These are phyloP conservation scores for Astyanax mexicanus DNA, from an alignment of 2,797 vertebrate genomes.

Conservation along the genomic window DNA sequence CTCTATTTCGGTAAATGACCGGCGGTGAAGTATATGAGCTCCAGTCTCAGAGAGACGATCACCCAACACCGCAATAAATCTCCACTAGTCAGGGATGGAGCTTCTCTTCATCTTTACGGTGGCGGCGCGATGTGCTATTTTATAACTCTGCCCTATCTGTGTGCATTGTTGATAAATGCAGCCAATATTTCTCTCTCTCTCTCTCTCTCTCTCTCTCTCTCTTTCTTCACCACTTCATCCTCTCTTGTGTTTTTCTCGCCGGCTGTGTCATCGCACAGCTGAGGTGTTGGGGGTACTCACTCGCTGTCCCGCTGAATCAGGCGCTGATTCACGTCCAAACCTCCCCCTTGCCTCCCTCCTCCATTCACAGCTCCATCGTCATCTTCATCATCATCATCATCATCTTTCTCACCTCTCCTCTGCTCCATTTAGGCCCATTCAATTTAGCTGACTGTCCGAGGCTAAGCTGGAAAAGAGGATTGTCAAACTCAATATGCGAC, in stretches of 20 bases:
- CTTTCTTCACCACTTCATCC: constrained; percentile 1
- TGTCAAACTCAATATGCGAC: constrained; percentile 44
- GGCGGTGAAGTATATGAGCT: background rate
- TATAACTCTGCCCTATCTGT: background rate
- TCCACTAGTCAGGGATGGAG: constrained; percentile 2
- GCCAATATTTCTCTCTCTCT: background rate
- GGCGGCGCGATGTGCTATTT: constrained; percentile 1
- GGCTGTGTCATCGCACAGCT: constrained; percentile 17
- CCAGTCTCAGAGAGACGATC: background rate
- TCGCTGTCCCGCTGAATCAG: constrained; percentile 35
- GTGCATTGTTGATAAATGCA: background rate
- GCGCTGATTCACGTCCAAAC: constrained; percentile 23
- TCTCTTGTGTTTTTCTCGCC: constrained; percentile 16
- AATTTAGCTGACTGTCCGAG: constrained; percentile 26
- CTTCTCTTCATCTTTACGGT: constrained; percentile 15
- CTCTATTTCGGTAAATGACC: constrained; percentile 3
- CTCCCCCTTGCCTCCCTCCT: constrained; percentile 19
- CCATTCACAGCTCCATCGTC: constrained; percentile 28
- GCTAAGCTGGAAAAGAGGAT: constrained; percentile 65
- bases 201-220: constrained; percentile 2
- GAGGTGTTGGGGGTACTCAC: constrained; percentile 13
- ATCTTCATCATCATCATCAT: constrained; percentile 24
- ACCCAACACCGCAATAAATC: constrained; percentile 22
- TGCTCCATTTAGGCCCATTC: constrained; percentile 23
- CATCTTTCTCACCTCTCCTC: constrained; percentile 13